Conservation (phyloP, 92 coral and sea anemone genomes). For the Palythoa caribaeorum region DNA sequence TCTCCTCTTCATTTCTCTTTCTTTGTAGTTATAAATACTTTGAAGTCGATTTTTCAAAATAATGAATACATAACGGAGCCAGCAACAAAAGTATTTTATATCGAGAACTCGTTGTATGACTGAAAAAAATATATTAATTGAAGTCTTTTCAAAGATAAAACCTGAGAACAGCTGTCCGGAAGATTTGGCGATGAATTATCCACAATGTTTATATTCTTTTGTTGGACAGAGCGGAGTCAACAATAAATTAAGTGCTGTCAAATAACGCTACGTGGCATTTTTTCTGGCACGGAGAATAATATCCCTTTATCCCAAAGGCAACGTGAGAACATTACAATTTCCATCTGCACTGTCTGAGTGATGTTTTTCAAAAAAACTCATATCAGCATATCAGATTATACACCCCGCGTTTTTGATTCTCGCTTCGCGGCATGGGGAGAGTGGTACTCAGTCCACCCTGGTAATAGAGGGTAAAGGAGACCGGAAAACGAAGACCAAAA, state of each 20-base stretch:
- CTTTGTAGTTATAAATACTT: not conserved
- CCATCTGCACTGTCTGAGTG: not conserved
- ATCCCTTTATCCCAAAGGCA: constrained; percentile 19
- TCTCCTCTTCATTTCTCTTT: not conserved
- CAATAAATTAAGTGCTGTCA: not conserved
- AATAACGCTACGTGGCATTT: constrained; percentile 30
- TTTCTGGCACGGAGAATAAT: constrained; percentile 13
- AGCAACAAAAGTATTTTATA: not conserved
- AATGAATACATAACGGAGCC: not conserved
- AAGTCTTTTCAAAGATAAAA: not conserved
- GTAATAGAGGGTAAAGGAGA: no score
- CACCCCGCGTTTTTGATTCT: not conserved
- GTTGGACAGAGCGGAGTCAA: constrained; percentile 35
- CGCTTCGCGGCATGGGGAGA: constrained; percentile 10
- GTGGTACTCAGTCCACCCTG: not conserved
- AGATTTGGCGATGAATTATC: not conserved
- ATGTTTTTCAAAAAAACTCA: not conserved
- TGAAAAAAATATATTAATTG: not conserved
- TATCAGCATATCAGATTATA: not conserved
- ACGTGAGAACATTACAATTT: constrained; percentile 5
- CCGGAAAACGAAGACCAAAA: no score
- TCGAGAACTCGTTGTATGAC: not conserved
- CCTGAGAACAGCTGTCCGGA: constrained; percentile 15
- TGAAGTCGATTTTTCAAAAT: not conserved
- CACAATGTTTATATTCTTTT: not conserved